A percentile compares a stretch with the other conserved stretches of the same genome.
phyloP scores from a whole-genome alignment of 2,113 vertebrate species.

The Beaufortia kweichowensis region DNA sequence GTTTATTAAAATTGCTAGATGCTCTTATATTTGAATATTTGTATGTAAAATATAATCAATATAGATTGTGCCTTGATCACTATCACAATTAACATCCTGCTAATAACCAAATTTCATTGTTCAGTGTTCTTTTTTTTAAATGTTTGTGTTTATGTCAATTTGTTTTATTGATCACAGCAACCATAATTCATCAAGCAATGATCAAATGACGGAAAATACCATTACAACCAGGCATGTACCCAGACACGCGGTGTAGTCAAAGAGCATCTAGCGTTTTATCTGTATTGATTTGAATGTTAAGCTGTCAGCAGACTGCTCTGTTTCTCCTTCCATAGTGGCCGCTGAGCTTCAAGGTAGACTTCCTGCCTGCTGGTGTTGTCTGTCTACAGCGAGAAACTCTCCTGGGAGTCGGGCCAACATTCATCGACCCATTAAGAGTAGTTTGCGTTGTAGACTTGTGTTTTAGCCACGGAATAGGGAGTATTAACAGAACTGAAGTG shows the following conservation, averaged over 20 bases:
- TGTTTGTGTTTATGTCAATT: background rate
- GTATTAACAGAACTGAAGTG: slow-evolving; percentile 1
- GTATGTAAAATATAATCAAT: no score
- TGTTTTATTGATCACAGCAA: no score
- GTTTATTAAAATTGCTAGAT: no score
- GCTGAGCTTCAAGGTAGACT: background rate
- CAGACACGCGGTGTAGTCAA: no score
- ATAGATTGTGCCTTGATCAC: no score
- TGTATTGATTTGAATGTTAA: slow-evolving; percentile 22
- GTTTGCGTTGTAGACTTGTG: slow-evolving; percentile 17
- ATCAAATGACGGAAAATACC: no score
- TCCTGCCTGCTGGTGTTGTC: background rate
- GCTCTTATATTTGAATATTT: no score
- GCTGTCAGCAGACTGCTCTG: background rate
- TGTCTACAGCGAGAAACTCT: slow-evolving; percentile 30
- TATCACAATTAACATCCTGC: no score
- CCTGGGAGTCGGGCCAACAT: slow-evolving; percentile 25
- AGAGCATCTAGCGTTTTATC: slow-evolving; percentile 24
- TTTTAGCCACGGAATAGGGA: slow-evolving; percentile 28
- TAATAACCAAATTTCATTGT: no score
- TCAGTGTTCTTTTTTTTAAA: no score
- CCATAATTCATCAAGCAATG: no score
- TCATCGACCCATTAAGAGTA: slow-evolving; percentile 41
- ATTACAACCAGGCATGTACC: no score
- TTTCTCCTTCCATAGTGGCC: background rate